Percentiles rank a stretch among this genome's conserved stretches.
phyloP scores from a whole-genome alignment of 1,140 invertebrate genomes.

The Heterodera schachtii region DNA sequence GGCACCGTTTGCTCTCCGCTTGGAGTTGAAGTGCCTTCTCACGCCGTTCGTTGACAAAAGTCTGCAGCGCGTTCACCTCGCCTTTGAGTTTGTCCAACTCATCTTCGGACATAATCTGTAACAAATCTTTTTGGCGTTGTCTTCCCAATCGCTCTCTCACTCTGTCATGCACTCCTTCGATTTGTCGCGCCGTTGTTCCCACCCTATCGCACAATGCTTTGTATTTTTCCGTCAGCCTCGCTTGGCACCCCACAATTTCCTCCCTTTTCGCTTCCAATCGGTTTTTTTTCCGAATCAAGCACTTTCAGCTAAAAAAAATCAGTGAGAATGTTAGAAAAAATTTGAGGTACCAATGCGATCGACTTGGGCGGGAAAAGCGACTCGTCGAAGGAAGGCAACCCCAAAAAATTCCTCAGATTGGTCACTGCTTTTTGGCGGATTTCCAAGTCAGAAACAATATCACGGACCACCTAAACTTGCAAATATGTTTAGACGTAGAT shows the following conservation, averaged over 20 bases:
- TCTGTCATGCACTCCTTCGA: slow-evolving; percentile 20
- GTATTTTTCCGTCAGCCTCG: neutral
- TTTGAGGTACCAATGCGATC: slow-evolving; percentile 15
- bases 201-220: neutral
- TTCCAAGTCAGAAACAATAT: slow-evolving; percentile 12
- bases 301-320: slow-evolving; percentile 27
- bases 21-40: slow-evolving; percentile 17
- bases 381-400: slow-evolving; percentile 16
- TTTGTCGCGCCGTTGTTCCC: neutral
- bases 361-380: slow-evolving; percentile 5
- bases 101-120: slow-evolving; percentile 9
- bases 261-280: neutral
- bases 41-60: slow-evolving; percentile 4
- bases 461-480: neutral
- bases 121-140: neutral
- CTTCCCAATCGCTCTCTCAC: neutral
- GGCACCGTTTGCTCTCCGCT: slow-evolving; percentile 9
- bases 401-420: slow-evolving; percentile 18
- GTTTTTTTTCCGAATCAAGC: slow-evolving; percentile 19
- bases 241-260: slow-evolving; percentile 3
- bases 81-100: slow-evolving; percentile 15
- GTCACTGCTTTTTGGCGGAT: neutral
- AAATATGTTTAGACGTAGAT: neutral
- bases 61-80: neutral
- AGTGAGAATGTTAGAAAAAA: neutral